Conservation (phyloP, 2,888 invertebrate species). For the Drosophila greeni region DNA sequence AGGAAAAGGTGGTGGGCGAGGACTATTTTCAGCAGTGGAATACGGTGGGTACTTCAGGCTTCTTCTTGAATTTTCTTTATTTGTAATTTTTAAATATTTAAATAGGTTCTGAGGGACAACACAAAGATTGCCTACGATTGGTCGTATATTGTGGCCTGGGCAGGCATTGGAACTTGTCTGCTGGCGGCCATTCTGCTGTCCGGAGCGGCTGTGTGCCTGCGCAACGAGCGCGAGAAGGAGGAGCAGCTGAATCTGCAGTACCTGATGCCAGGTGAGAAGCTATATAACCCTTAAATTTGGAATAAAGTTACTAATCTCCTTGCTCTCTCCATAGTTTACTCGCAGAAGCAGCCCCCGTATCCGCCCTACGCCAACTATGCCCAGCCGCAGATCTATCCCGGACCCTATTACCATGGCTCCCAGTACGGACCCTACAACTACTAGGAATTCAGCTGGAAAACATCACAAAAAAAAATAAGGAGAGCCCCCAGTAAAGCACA, state of each 20-base stretch:
- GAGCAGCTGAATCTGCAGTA: conserved; percentile 98
- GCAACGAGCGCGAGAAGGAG: conserved; percentile 95
- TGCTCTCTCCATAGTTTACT: conserved; percentile 85
- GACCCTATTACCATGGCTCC: conserved; percentile 93
- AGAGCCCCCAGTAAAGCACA: conserved; percentile 28
- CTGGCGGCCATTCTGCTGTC: conserved; percentile 95
- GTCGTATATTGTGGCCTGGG: conserved; percentile 98
- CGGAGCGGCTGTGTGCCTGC: conserved; percentile 95
- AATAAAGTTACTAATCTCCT: neutral
- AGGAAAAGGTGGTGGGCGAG: conserved; percentile 94
- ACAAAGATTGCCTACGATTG: conserved; percentile 94
- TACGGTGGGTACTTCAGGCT: conserved; percentile 81
- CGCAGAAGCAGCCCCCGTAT: conserved; percentile 93
- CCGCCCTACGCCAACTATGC: conserved; percentile 92
- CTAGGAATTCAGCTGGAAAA: conserved; percentile 78
- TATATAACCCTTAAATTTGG: conserved; percentile 19
- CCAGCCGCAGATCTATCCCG: conserved; percentile 89
- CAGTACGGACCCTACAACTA: conserved; percentile 97
- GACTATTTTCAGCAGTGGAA: conserved; percentile 96
- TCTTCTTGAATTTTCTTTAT: neutral
- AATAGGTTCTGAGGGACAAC: conserved; percentile 90
- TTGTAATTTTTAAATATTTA: neutral
- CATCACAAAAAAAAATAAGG: conserved; percentile 30
- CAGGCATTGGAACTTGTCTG: conserved; percentile 94
- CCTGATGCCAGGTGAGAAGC: conserved; percentile 91